Percentiles rank a stretch among this genome's conserved stretches.
Conservation (phyloP, 2,888 invertebrate genomes). For the Brachycybe producta region DNA sequence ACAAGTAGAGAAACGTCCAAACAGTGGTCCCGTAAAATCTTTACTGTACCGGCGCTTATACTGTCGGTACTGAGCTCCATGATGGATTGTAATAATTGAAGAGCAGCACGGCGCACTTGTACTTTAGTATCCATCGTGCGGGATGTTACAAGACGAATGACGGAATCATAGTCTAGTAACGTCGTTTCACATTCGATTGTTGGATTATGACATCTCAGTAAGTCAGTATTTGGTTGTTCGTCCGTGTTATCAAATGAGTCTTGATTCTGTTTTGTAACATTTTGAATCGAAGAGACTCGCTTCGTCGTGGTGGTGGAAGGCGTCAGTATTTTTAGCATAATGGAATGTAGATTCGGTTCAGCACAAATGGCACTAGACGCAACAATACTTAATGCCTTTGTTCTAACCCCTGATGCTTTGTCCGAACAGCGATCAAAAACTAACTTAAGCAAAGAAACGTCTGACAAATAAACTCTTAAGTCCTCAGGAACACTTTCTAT, state of each 20-base stretch:
- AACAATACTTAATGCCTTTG: slow-evolving; percentile 47
- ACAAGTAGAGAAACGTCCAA: slow-evolving; percentile 41
- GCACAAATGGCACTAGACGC: slow-evolving; percentile 37
- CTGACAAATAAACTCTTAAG: slow-evolving; percentile 6
- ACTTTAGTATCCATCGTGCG: slow-evolving; percentile 42
- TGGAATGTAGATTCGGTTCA: background rate
- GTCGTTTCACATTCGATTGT: background rate
- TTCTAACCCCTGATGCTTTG: slow-evolving; percentile 45
- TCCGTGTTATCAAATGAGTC: slow-evolving; percentile 10
- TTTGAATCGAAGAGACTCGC: too few species aligned
- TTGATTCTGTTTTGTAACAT: too few species aligned
- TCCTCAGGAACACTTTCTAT: background rate
- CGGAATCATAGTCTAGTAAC: background rate
- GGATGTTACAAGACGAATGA: slow-evolving; percentile 35
- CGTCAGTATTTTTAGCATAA: background rate
- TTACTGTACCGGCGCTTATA: slow-evolving; percentile 23
- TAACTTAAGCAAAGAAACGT: slow-evolving; percentile 36
- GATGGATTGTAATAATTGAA: slow-evolving; percentile 35
- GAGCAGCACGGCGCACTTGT: slow-evolving; percentile 41
- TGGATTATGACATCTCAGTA: background rate
- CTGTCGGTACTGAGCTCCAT: slow-evolving; percentile 29
- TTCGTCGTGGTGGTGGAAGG: background rate
- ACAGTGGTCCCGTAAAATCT: slow-evolving; percentile 33
- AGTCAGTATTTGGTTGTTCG: too few species aligned
- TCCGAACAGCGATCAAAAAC: slow-evolving; percentile 44